Percentiles rank a stretch among this genome's conserved stretches.
These are phyloP conservation scores for Hemiscyllium ocellatum DNA, from an alignment of 2,113 vertebrate genomes.

Conservation along the genomic window DNA sequence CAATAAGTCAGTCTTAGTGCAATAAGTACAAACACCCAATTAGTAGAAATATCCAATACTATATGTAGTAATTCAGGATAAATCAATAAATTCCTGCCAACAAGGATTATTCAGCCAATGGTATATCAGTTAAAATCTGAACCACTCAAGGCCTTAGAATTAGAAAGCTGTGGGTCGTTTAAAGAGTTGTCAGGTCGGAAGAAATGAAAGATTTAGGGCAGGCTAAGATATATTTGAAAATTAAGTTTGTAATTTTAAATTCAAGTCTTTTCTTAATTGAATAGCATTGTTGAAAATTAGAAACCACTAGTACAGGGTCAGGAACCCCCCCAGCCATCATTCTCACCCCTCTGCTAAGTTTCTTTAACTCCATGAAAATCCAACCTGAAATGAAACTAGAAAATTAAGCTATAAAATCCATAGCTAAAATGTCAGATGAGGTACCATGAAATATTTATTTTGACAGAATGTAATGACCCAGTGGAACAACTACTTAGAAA, in stretches of 20 bases:
- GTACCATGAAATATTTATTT: not conserved
- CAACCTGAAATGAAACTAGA: not conserved
- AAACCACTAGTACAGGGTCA: too few relatives aligned
- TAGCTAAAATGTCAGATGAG: not conserved
- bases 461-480: not conserved
- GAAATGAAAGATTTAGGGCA: not conserved
- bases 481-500: not conserved
- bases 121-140: too few relatives aligned
- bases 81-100: not conserved
- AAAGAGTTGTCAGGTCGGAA: not conserved
- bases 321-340: too few relatives aligned
- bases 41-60: too few relatives aligned
- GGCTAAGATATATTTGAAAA: not conserved
- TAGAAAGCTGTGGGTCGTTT: not conserved
- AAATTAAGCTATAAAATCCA: not conserved
- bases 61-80: not conserved
- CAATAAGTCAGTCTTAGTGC: not conserved
- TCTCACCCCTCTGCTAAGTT: too few relatives aligned
- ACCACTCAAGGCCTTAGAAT: not conserved
- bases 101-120: not conserved
- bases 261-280: not conserved
- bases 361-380: too few relatives aligned
- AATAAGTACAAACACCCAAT: too few relatives aligned
- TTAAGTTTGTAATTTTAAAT: not conserved
- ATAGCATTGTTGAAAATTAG: too few relatives aligned